These are phyloP conservation scores for Sander lucioperca DNA, from an alignment of 2,113 vertebrate species.

Conservation along the genomic window DNA sequence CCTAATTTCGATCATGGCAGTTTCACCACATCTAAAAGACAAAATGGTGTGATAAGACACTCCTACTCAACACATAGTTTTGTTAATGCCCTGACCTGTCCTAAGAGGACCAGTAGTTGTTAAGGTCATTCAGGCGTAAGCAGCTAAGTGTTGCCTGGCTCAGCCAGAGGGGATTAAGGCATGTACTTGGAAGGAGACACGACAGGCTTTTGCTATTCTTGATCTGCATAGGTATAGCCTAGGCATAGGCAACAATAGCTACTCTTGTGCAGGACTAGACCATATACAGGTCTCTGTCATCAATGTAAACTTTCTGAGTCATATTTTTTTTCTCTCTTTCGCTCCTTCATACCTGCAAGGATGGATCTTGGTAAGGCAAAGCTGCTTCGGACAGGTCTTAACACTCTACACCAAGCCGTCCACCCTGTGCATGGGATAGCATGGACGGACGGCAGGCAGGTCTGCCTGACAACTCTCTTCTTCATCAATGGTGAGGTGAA, in stretches of 20 bases:
- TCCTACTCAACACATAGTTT: slow-evolving; percentile 31
- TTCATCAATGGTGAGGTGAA: slow-evolving; percentile 84
- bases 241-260: slow-evolving; percentile 56
- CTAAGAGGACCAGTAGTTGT: slow-evolving; percentile 37
- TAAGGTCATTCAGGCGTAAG: slow-evolving; percentile 80
- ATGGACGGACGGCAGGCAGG: slow-evolving; percentile 96
- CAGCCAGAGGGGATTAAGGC: slow-evolving; percentile 82
- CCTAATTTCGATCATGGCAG: not conserved
- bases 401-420: slow-evolving; percentile 91
- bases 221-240: slow-evolving; percentile 64
- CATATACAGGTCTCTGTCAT: slow-evolving; percentile 27
- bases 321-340: slow-evolving; percentile 23
- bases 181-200: slow-evolving; percentile 76
- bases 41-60: slow-evolving; percentile 23
- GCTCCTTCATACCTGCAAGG: slow-evolving; percentile 39
- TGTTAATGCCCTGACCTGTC: slow-evolving; percentile 41
- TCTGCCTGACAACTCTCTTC: slow-evolving; percentile 88
- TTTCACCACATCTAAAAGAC: not conserved
- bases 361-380: slow-evolving; percentile 97
- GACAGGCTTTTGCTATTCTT: slow-evolving; percentile 81
- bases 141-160: slow-evolving; percentile 78
- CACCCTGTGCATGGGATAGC: slow-evolving; percentile 93
- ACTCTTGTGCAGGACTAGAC: slow-evolving; percentile 25
- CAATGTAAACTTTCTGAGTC: slow-evolving; percentile 38
- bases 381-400: slow-evolving; percentile 91